Conservation (phyloP, 2,113 vertebrate genomes). For the Psephotus haematonotus region DNA sequence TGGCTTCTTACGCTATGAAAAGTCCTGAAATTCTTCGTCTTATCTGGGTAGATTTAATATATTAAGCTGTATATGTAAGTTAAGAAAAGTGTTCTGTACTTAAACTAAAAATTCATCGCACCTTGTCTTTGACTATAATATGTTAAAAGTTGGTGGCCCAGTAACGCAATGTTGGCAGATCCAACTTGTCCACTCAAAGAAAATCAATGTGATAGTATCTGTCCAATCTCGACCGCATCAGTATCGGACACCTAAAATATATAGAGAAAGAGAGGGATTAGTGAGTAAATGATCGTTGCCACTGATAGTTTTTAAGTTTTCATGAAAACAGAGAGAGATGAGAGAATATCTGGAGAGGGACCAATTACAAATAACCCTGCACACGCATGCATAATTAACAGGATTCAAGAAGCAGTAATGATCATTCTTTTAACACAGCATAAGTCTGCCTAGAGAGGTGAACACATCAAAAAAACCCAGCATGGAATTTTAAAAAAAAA, state of each 20-base stretch:
- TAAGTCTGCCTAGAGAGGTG: conserved; percentile 48
- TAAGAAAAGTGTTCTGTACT: not conserved
- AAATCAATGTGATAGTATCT: not conserved
- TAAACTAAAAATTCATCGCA: not conserved
- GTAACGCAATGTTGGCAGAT: not conserved
- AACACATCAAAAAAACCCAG: conserved; percentile 52
- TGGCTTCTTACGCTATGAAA: not conserved
- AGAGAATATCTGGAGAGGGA: conserved; percentile 37
- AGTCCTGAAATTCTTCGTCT: not conserved
- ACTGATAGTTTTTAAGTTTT: conserved; percentile 21
- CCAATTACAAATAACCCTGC: conserved; percentile 51
- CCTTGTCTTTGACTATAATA: not conserved
- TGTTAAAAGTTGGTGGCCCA: not conserved
- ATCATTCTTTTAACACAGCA: conserved; percentile 21
- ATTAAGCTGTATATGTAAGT: not conserved
- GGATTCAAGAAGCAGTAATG: conserved; percentile 42
- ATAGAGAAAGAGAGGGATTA: not conserved
- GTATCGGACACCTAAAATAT: not conserved
- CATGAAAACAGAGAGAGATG: conserved; percentile 8
- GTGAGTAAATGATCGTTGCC: not conserved
- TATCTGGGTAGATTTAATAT: not conserved
- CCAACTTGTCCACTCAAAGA: not conserved
- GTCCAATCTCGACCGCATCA: not conserved
- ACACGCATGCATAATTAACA: not conserved
- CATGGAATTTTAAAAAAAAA: conserved; percentile 18